Evolutionary conservation across 2,113 vertebrate genomes (phyloP).

Genomic region (Cercopithecus mona): DNA sequence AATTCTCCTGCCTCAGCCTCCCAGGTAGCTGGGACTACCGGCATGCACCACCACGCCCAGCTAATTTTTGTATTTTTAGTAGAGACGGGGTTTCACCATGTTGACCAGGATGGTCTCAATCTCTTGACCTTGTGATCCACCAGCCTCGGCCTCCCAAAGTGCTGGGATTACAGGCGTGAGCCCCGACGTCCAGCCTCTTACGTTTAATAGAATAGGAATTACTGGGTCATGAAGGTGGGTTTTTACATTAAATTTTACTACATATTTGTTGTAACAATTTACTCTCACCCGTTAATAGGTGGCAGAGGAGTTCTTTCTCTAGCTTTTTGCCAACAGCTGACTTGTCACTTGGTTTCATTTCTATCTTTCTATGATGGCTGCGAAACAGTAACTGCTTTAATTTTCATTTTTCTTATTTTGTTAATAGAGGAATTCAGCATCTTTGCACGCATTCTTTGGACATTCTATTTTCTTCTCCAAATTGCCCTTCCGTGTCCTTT

Average conservation of each 20-base stretch:
- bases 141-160: too few species aligned
- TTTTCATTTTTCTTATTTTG: not conserved
- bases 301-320: not conserved
- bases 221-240: not conserved
- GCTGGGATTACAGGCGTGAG: too few species aligned
- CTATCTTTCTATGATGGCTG: not conserved
- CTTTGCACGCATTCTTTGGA: not conserved
- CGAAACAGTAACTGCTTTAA: not conserved
- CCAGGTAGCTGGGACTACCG: too few species aligned
- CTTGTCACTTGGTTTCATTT: not conserved
- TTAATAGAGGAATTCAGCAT: not conserved
- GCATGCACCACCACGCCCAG: too few species aligned
- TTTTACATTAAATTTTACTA: not conserved
- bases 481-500: not conserved
- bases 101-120: too few species aligned
- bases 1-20: too few species aligned
- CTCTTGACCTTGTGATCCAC: too few species aligned
- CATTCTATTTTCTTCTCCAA: not conserved
- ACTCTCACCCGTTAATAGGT: not conserved
- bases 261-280: not conserved
- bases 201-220: not conserved
- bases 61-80: too few species aligned
- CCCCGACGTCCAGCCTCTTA: rapidly evolving
- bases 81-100: too few species aligned
- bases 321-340: not conserved